Evolutionary conservation across 2,113 vertebrate species (phyloP), one percentile per base, ranked within the genome.

Genomic region (Gnathonemus echidnorhynchus): DNA sequence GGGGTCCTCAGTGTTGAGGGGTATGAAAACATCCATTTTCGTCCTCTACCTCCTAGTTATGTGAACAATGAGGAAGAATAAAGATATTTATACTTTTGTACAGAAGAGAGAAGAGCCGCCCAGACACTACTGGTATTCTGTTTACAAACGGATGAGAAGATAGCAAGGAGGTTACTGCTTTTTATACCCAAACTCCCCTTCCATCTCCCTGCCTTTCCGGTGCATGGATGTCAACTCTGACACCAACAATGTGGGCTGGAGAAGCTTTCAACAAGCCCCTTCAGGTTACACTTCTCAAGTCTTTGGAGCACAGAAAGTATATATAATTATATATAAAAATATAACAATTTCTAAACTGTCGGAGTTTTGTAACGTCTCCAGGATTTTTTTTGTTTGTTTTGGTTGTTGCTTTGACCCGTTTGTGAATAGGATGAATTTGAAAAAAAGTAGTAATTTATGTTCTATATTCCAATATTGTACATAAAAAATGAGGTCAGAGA

Each of bases 31-130:
- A 92, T 90, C 91, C 86, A 50, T 92, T 42, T 92, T 92, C 84
- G 94, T 95, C 94, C 85, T 92, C 93, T 94, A 94, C 92, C 91
- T 96, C 95, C 95, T 95, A 92, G 91, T 95, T 95, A 95, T 96
- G 95, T 95, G 95, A 96, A 96, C 91, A 90, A 94, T 91, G 62
- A 91, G 92, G 89, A 58, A 96, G 95, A 97, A 95, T 96, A 91
- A 94, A 96, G 95, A 96, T 98, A 97, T 98, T 98, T 98, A 97
- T 98, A 98, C 96, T 96, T 97, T 97, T 97, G 97, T 98, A 98
- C 1, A 94, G 96, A 97, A 95, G 95, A 96, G 93, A 95, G 85
- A 91, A 95, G 95, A 94, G 94, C 96, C 96, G 94, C 90, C 95
- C 93, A 96, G 97, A 97, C 96, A 96, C 96, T 97, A 97, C 96